Evolutionary conservation across 2,113 vertebrate genomes (phyloP).

Genomic region (Clarias magur): DNA sequence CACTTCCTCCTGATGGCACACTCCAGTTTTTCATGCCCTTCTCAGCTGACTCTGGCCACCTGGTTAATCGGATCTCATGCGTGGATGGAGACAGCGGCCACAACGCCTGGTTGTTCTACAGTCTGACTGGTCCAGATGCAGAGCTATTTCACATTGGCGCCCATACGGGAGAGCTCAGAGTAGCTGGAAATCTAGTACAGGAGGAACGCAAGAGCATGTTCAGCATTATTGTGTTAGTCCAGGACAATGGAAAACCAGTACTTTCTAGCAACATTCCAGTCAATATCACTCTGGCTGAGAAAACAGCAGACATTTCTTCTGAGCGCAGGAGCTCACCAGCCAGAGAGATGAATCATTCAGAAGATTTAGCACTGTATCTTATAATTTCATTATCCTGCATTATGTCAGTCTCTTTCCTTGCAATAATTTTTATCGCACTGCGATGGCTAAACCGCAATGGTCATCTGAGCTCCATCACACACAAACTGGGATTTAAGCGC

Average conservation of each 20-base stretch:
- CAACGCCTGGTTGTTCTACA: conserved; percentile 77
- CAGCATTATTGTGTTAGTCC: conserved; percentile 67
- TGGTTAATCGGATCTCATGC: conserved; percentile 73
- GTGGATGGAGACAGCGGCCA: conserved; percentile 77
- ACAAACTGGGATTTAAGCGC: conserved; percentile 55
- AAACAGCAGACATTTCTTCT: conserved; percentile 57
- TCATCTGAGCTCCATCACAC: conserved; percentile 52
- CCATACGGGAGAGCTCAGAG: conserved; percentile 72
- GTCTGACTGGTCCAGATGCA: conserved; percentile 61
- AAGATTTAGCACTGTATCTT: conserved; percentile 67
- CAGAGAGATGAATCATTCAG: conserved; percentile 52
- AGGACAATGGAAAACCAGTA: conserved; percentile 70
- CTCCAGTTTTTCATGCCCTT: conserved; percentile 67
- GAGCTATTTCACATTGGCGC: conserved; percentile 70
- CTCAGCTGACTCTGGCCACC: conserved; percentile 66
- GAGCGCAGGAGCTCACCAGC: conserved; percentile 57
- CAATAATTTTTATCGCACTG: conserved; percentile 58
- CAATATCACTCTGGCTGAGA: conserved; percentile 72
- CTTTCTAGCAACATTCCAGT: conserved; percentile 68
- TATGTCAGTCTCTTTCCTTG: conserved; percentile 64
- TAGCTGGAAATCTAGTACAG: conserved; percentile 55
- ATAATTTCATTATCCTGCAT: conserved; percentile 71
- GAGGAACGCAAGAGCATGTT: conserved; percentile 62
- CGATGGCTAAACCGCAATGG: conserved; percentile 60
- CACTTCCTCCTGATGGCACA: conserved; percentile 60